These are phyloP conservation scores for Apis florea DNA, from an alignment of 1,140 invertebrate genomes.

Conservation along the genomic window DNA sequence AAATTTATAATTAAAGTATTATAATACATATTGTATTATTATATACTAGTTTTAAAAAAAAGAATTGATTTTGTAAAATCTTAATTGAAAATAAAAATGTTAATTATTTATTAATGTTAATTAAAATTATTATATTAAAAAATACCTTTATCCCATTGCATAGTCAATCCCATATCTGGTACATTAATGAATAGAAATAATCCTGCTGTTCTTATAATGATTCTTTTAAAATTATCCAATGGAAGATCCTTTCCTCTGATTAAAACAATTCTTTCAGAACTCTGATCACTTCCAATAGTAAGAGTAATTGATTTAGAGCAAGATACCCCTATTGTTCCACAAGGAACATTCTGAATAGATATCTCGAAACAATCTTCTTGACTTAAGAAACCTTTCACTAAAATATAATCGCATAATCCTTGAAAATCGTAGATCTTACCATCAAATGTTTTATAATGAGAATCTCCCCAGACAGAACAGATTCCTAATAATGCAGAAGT, in stretches of 20 bases:
- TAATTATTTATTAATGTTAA: no score
- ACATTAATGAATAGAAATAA: constrained; percentile 91
- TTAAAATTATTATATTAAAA: not conserved
- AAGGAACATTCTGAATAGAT: constrained; percentile 89
- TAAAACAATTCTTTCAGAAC: constrained; percentile 84
- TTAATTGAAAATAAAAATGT: not conserved
- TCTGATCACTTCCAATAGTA: constrained; percentile 81
- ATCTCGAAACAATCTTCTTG: constrained; percentile 85
- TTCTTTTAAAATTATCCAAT: constrained; percentile 68
- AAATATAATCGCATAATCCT: constrained; percentile 91
- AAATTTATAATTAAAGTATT: no score
- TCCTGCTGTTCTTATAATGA: constrained; percentile 83
- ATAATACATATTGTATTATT: no score
- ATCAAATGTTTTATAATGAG: constrained; percentile 94
- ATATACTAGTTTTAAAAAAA: no score
- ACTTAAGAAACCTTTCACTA: constrained; percentile 86
- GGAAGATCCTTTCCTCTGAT: constrained; percentile 79
- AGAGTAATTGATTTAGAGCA: constrained; percentile 92
- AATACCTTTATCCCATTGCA: constrained; percentile 90
- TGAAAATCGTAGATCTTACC: constrained; percentile 92
- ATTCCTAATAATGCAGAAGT: constrained; percentile 80
- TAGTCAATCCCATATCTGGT: constrained; percentile 86
- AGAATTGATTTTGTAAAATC: no score
- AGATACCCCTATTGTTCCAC: constrained; percentile 91
- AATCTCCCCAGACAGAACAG: constrained; percentile 92